Evolutionary conservation across 37 sponge, comb jelly and placozoan genomes (phyloP).

Genomic region (Petrosia ficiformis): DNA sequence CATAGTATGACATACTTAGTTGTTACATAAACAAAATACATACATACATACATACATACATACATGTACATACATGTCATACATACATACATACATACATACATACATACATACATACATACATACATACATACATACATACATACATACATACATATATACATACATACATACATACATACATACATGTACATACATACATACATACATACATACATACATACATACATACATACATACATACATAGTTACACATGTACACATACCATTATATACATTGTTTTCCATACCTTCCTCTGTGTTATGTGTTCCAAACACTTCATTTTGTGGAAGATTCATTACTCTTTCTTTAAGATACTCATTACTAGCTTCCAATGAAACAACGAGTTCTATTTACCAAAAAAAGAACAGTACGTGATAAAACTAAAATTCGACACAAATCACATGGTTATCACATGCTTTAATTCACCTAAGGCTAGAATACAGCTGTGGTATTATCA

Average conservation of each 20-base stretch:
- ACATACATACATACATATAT: not conserved
- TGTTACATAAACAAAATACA: too few species aligned
- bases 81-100: constrained; percentile 8
- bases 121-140: not conserved
- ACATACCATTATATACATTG: not conserved
- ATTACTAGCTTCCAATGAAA: constrained; percentile 79
- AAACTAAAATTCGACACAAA: too few species aligned
- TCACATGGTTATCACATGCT: too few species aligned
- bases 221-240: not conserved
- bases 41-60: too few species aligned
- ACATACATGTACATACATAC: constrained; percentile 4
- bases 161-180: constrained; percentile 4
- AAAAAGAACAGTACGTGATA: too few species aligned
- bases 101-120: not conserved
- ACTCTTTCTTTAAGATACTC: constrained; percentile 86
- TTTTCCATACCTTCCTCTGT: constrained; percentile 74
- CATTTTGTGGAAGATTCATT: constrained; percentile 88
- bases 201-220: constrained; percentile 1
- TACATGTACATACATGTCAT: constrained; percentile 1
- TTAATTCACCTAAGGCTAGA: too few species aligned
- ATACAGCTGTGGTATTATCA: too few species aligned
- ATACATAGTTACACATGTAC: not conserved
- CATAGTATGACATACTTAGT: too few species aligned
- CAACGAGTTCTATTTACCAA: constrained; percentile 55
- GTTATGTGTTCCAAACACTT: constrained; percentile 84